Base-by-base conservation (phyloP, 2,888 invertebrate genomes). In the Shargacucullia verbasci region DNA sequence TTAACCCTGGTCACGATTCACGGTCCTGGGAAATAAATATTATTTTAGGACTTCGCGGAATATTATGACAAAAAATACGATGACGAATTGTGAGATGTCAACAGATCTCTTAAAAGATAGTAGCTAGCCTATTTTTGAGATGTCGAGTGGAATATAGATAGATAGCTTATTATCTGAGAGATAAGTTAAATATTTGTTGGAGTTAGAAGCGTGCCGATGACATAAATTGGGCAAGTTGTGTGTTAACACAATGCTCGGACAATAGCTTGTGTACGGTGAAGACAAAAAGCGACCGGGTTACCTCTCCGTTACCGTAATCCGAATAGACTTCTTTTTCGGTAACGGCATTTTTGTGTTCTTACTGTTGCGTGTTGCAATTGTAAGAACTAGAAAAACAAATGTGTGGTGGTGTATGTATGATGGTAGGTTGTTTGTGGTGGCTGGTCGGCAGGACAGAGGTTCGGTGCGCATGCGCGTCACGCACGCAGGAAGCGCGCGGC, bases 401-500 rank as follows among this genome's bases (percentile, higher is more conserved):
- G 20, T 53, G 27, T 11, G 46, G 41, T 50, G 14, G 12, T 29
- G 31, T 14, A 20, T 31, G 48, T 27, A 27, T 58, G 50, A 15
- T 34, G 41, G 43, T 54, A 45, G 34, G 54, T 49, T 31, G 31
- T 55, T 56, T 37, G 62, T 62, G 48, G 47, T 35, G 65, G 54
- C 45, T 46, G n/a, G 46, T 52, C 43, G 58, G 48, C 45, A 20
- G 53, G 47, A 44, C 59, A 60, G 60, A 31, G 44, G 67, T 35
- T 65, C 43, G 68, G 68, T 69, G 78, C 78, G 85, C 85, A 93
- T 92, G 90, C 93, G 73, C 81, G 85, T 90, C 94, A 93, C 93
- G 94, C 88, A 89, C 90, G 88, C 92, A 92, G 93, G 94, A 93
- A 93, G 90, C 88, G 84, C 73, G 68, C 75, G 71, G 52, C 87